Base-by-base conservation (phyloP, 2,888 invertebrate genomes). In the Tachina fera region DNA sequence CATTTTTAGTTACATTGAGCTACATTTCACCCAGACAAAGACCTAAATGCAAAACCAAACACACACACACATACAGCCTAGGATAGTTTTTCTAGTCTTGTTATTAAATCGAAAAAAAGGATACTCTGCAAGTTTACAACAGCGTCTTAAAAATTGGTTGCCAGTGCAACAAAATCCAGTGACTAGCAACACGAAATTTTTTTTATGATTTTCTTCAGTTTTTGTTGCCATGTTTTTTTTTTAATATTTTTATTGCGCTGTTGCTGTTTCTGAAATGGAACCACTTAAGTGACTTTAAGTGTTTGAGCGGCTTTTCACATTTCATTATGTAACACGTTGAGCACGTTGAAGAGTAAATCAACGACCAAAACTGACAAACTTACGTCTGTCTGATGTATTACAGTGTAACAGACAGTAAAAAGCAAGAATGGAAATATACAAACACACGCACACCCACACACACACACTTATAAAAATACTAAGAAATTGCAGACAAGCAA, bases 301-400 rank as follows among this genome's bases (percentile, higher is more conserved):
- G 86, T 87, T 87, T 87, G 87, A 87, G 86, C 86, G 86, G 86
- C 87, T 87, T 87, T 87, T 87, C 86, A 87, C 86, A 75, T 87
- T 87, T 86, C 78, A 87, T 87, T 84, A 84, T 83, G 75, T 75
- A 65, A 86, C 85, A 79, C 87, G 74, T 84, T 87, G 74, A 86
- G 85, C 65, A 86, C 71, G 78, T 83, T 86, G 82, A 83, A 82
- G 79, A 83, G 82, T 83, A 76, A 83, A 86, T 83, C 82, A 86
- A 76, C 75, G 82, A 79, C 61, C 75, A 76, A 67, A 61, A 22
- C 72, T 71, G 81, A 76, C 71, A 65, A 70, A 63, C 63, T 71
- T n/a, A 72, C 19, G 63, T 45, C 47, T 22, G n/a, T 5, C 13
- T 47, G 9, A 11, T 49, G 45, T 45, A 16, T 63, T 8, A 80